Base-by-base conservation (phyloP, 1,140 invertebrate species). In the Drosophila gunungcola region DNA sequence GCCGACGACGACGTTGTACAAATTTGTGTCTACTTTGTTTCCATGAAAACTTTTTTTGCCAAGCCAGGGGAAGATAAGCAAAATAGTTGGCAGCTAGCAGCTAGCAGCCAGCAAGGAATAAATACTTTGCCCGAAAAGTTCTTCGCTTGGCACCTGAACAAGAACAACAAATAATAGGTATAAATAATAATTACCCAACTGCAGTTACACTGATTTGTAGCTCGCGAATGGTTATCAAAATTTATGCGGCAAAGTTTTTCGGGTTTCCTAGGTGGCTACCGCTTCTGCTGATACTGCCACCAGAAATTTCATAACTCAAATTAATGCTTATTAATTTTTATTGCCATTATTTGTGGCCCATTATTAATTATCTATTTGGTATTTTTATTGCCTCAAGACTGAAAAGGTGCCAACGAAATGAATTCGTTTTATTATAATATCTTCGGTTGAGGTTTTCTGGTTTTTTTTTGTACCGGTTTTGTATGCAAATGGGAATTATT, bases 281-380 rank as follows among this genome's bases (percentile, higher is more conserved):
- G 63, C 25, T 45, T 12, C 56, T 48, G 56, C 38, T 42, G 54
- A n/a, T 7, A 38, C 21, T 38, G 46, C 32, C 48, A 54, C 16
- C 70, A 49, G 52, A 56, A 45, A 64, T 76, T 76, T 67, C 73
- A 76, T 75, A 76, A 76, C 72, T 76, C 52, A 75, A 56, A 76
- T 76, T 58, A 76, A 76, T 76, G 73, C 61, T 76, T 75, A 76
- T 76, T 76, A 76, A 76, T 76, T 76, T 74, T 76, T 75, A 76
- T 76, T 76, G 72, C 73, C 36, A 75, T 75, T 75, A 75, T 75
- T 75, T 56, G 73, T 75, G 53, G 61, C 29, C 72, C 53, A 52
- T 76, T 76, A 76, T 76, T 76, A 76, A 76, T 76, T 76, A 75
- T 76, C 72, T 76, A 67, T 76, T 76, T 67, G 61, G 73, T 65